phyloP scores from a whole-genome alignment of 2,113 vertebrate genomes.

The Cyrtonyx montezumae region DNA sequence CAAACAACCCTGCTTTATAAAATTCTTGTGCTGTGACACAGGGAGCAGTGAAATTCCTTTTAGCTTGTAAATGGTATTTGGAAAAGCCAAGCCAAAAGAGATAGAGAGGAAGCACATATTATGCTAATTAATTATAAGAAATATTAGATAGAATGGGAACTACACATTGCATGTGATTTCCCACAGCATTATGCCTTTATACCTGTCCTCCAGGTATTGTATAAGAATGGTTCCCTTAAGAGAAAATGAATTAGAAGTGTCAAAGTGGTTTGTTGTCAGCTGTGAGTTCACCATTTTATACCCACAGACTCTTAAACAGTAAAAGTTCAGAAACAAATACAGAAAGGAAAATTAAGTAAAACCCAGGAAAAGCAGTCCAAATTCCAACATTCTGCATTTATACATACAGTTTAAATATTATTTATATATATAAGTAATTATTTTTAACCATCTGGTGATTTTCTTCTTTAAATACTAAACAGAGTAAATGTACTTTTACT shows the following conservation, averaged over 20 bases:
- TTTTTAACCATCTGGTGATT: not conserved
- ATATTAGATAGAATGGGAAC: not conserved
- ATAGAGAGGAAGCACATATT: not conserved
- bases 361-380: not conserved
- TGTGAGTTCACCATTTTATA: not conserved
- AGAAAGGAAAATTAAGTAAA: not conserved
- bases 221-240: fast-evolving
- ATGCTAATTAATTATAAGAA: not conserved
- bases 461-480: not conserved
- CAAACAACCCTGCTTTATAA: not conserved
- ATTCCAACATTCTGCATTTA: not conserved
- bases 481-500: not conserved
- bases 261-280: not conserved
- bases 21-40: not conserved
- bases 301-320: not conserved
- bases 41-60: not conserved
- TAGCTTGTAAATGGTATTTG: not conserved
- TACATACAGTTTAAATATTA: not conserved
- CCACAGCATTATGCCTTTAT: not conserved
- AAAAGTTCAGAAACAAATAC: not conserved
- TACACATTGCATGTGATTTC: not conserved
- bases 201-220: not conserved
- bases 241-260: not conserved
- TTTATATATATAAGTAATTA: no score
- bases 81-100: not conserved